Conservation (phyloP, 2,888 invertebrate genomes). For the Embidobia sp. region DNA sequence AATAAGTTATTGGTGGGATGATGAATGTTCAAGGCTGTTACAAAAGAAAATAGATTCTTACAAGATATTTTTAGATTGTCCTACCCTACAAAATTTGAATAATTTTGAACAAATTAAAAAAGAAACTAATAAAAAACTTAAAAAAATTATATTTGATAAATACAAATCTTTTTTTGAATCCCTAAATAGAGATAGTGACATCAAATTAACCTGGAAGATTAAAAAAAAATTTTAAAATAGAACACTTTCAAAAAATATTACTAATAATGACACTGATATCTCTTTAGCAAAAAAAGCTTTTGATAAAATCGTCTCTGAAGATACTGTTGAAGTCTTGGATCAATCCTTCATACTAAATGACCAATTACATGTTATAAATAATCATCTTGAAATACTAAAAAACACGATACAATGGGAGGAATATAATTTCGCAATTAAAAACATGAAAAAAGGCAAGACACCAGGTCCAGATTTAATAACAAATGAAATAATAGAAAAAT, state of each 20-base stretch:
- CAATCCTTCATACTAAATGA: too few relatives aligned
- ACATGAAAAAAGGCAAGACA: slow-evolving; percentile 4
- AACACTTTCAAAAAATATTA: background rate
- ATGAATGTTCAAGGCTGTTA: background rate
- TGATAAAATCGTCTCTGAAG: slow-evolving; percentile 1
- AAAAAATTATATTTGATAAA: background rate
- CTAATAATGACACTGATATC: too few relatives aligned
- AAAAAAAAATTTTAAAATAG: slow-evolving; percentile 2
- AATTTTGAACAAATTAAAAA: background rate
- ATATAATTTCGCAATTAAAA: background rate
- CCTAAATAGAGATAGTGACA: background rate
- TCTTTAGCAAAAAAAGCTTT: background rate
- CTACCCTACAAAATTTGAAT: background rate
- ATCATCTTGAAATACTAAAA: background rate
- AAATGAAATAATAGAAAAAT: slow-evolving; percentile 6
- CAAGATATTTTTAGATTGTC: background rate
- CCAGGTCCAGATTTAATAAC: slow-evolving; percentile 8
- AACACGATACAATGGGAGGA: background rate
- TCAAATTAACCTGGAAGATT: background rate
- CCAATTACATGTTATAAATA: background rate
- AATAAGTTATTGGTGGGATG: slow-evolving; percentile 12
- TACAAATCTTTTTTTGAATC: slow-evolving; percentile 6
- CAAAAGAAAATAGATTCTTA: background rate
- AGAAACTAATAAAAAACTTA: background rate
- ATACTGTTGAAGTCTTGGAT: too few relatives aligned